phyloP scores from a whole-genome alignment of 2,888 invertebrate genomes.

The Rhabditophanes sp. region DNA sequence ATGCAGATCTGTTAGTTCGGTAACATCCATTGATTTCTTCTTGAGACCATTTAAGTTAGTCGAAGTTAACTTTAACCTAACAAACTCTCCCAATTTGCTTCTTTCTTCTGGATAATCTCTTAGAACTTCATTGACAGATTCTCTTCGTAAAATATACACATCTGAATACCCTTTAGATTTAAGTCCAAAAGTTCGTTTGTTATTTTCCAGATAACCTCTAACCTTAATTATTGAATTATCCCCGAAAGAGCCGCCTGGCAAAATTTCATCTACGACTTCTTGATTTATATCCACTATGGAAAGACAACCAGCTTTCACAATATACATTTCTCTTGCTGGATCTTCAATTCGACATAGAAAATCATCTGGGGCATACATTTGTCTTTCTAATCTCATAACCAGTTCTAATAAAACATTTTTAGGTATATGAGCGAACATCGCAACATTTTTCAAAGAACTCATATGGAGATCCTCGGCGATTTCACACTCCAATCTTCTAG shows the following conservation, averaged over 20 bases:
- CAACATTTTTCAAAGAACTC: constrained; percentile 21
- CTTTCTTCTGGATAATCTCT: constrained; percentile 10
- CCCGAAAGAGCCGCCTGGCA: constrained; percentile 4
- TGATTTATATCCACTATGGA: constrained; percentile 6
- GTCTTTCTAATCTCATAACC: constrained; percentile 1
- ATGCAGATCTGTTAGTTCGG: constrained; percentile 5
- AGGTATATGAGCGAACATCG: constrained; percentile 13
- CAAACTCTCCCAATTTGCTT: constrained; percentile 3
- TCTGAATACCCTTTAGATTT: constrained; percentile 8
- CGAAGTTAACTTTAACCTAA: constrained; percentile 9
- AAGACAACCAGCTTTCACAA: constrained; percentile 6
- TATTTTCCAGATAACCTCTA: constrained; percentile 5
- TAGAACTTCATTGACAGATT: constrained; percentile 5
- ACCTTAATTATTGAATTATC: constrained; percentile 9
- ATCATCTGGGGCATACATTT: constrained; percentile 5
- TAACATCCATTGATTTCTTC: constrained; percentile 4
- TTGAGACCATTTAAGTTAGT: constrained; percentile 9
- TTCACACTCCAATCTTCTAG: constrained; percentile 27
- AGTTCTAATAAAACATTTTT: constrained; percentile 1
- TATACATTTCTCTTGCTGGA: constrained; percentile 6
- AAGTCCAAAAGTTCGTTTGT: constrained; percentile 5
- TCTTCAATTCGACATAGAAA: constrained; percentile 6
- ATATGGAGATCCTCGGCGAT: constrained; percentile 33
- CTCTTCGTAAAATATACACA: constrained; percentile 8
- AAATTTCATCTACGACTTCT: not conserved